A percentile compares a stretch with the other conserved stretches of the same genome.
Conservation (phyloP, 2,113 vertebrate genomes). For the Etheostoma spectabile region DNA sequence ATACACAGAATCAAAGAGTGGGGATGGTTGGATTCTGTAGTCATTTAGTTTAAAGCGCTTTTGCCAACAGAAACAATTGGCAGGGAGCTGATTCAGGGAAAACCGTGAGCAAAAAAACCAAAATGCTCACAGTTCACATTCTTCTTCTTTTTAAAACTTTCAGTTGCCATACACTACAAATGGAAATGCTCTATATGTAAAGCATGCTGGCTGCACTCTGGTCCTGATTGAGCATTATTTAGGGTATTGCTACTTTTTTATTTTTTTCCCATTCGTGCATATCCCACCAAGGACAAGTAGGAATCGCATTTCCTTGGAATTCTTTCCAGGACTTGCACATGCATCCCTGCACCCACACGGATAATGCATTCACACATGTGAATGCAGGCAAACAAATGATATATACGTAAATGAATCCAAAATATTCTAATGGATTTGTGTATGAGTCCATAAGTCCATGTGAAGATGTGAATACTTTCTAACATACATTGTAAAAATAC, state of each 20-base stretch:
- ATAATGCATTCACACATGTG: conserved; percentile 7
- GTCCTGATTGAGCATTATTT: conserved; percentile 48
- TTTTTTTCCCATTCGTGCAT: conserved; percentile 60
- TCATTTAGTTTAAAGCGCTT: conserved; percentile 61
- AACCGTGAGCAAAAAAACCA: conserved; percentile 10
- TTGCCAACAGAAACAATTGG: conserved; percentile 54
- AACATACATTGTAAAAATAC: not conserved
- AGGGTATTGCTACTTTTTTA: conserved; percentile 60
- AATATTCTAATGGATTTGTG: not conserved
- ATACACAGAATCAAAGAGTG: conserved; percentile 60
- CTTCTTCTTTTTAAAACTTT: conserved; percentile 41
- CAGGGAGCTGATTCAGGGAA: conserved; percentile 44
- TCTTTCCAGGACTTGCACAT: conserved; percentile 7
- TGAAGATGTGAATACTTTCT: not conserved
- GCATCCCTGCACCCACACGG: not conserved
- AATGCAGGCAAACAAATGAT: conserved; percentile 24
- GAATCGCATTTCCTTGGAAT: conserved; percentile 58
- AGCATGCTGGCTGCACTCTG: conserved; percentile 25
- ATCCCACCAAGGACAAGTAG: conserved; percentile 45
- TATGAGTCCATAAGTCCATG: not conserved
- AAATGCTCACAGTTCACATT: conserved; percentile 15
- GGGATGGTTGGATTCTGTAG: conserved; percentile 52
- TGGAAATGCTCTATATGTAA: conserved; percentile 55
- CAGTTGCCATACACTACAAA: conserved; percentile 22
- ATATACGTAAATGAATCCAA: no score